Conservation (phyloP, 2,113 vertebrate species). For the Barbus barbus region DNA sequence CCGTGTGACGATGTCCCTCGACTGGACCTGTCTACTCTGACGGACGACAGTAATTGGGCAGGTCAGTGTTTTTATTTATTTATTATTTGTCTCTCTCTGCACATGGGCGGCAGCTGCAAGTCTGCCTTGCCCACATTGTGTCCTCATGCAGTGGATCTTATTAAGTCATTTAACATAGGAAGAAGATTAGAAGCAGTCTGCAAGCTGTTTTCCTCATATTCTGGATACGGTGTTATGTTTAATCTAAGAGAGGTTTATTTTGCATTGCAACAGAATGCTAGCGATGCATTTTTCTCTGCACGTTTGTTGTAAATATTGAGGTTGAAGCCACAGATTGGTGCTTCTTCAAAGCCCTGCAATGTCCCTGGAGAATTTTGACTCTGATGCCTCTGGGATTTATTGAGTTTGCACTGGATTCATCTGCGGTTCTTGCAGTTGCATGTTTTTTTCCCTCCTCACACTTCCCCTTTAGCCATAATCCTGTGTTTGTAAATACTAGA, state of each 20-base stretch:
- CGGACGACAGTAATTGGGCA: slow-evolving; percentile 88
- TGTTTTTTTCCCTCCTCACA: not conserved
- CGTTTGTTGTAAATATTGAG: slow-evolving; percentile 9
- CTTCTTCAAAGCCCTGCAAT: not conserved
- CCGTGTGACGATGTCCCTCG: slow-evolving; percentile 82
- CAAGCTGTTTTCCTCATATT: slow-evolving; percentile 10
- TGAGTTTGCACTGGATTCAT: slow-evolving; percentile 9
- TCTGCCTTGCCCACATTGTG: slow-evolving; percentile 58
- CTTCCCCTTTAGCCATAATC: not conserved
- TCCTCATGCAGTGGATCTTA: slow-evolving; percentile 15
- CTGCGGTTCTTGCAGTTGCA: not conserved
- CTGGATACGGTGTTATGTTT: not conserved
- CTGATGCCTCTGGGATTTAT: slow-evolving; percentile 29
- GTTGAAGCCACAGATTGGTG: not conserved
- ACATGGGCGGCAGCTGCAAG: slow-evolving; percentile 67
- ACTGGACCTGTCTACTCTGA: slow-evolving; percentile 85
- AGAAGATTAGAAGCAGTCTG: not conserved
- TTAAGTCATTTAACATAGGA: slow-evolving; percentile 3
- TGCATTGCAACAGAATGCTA: not conserved
- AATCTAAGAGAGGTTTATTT: not conserved
- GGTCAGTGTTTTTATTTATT: slow-evolving; percentile 73
- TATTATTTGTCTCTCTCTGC: not conserved
- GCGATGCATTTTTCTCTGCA: not conserved
- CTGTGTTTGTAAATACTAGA: not conserved
- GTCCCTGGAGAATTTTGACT: slow-evolving; percentile 12